phyloP scores from a whole-genome alignment of 2,888 invertebrate genomes.

The Shargacucullia verbasci region DNA sequence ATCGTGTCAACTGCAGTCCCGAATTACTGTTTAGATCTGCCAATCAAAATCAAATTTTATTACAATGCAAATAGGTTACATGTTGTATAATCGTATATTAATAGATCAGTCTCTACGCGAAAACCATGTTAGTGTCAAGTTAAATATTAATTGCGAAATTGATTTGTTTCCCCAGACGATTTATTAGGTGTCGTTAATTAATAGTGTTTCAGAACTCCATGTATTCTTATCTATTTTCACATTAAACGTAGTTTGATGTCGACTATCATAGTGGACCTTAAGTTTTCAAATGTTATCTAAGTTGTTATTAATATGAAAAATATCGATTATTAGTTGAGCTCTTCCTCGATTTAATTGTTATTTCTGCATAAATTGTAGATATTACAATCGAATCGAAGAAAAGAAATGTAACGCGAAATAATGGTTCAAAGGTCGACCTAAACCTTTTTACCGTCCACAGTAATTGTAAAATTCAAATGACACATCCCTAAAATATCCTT shows the following conservation, averaged over 20 bases:
- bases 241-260: constrained; percentile 11
- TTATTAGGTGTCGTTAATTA: constrained; percentile 27
- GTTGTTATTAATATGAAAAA: too few species aligned
- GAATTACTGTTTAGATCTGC: constrained; percentile 50
- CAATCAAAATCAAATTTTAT: constrained; percentile 59
- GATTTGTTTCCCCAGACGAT: constrained; percentile 46
- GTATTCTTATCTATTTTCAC: constrained; percentile 19
- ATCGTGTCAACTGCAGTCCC: constrained; percentile 57
- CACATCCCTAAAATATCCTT: constrained; percentile 27
- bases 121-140: constrained; percentile 52
- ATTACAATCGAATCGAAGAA: too few species aligned
- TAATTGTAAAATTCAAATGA: constrained; percentile 9
- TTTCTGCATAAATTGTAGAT: too few species aligned
- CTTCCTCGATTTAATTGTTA: too few species aligned
- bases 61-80: constrained; percentile 33
- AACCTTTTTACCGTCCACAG: background rate
- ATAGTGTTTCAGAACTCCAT: constrained; percentile 1
- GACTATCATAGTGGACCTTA: background rate
- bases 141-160: constrained; percentile 41
- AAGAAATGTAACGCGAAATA: too few species aligned
- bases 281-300: too few species aligned
- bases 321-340: too few species aligned
- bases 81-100: constrained; percentile 6
- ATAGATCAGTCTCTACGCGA: constrained; percentile 47
- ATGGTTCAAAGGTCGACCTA: too few species aligned